Base-by-base conservation (phyloP, 2,113 vertebrate genomes). In the Crotophaga sulcirostris region DNA sequence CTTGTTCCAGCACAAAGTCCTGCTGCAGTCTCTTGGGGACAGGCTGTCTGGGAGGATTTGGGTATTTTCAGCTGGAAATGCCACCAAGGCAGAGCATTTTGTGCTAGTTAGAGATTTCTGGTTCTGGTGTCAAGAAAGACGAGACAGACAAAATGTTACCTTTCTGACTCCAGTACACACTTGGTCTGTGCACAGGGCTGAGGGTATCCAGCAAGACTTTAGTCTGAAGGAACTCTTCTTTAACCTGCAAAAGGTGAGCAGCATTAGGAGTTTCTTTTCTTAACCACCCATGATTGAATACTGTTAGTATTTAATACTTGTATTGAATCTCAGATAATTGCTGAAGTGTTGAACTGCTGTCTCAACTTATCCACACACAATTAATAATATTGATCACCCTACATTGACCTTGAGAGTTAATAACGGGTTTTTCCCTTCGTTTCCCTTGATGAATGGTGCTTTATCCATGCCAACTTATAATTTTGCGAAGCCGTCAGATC, bases 341-440 rank as follows among this genome's bases (percentile, higher is more conserved):
- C 73, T 86, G 0, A 87, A 95, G 33, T 77, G 93, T 49, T 84
- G 86, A 90, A 86, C 90, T 70, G 42, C 88, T 74, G 75, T 92
- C 89, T 91, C 86, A 79, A 87, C 45, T 87, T 89, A 96, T 42
- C 40, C 58, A 54, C 54, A 29, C 2, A 16, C 73, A 94, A 87
- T 93, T 96, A 95, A 95, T 90, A 92, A 84, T 95, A 96, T 72
- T 78, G 90, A 96, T 84, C 90, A 81, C 14, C 36, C 80, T 64
- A 51, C 23, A 81, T 1, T 94, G 92, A 96, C 62, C 90, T 94
- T 86, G 76, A 89, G 80, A 93, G 83, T 81, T 88, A 90, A 84
- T 96, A 96, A 73, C 38, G 80, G 21, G 0, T 91, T 95, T 92
- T 94, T 58, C 33, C 16, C 13, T 73, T 90, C 55, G 54, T 79